Conservation (phyloP, 2,113 vertebrate species). For the Excalfactoria chinensis region DNA sequence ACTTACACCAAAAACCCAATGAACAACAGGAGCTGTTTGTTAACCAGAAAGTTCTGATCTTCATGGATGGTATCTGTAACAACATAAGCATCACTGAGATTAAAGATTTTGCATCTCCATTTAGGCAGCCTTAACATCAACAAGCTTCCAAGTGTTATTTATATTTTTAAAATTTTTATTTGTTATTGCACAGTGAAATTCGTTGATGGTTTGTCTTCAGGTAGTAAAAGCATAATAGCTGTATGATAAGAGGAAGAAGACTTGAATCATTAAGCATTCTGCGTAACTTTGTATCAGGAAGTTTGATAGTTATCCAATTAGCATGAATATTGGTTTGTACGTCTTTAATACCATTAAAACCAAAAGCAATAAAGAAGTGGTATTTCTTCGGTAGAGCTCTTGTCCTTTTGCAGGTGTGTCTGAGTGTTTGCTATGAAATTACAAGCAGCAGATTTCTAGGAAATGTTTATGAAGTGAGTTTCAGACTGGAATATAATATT, state of each 20-base stretch:
- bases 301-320: background rate
- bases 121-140: background rate
- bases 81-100: background rate
- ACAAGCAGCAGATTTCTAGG: background rate
- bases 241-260: background rate
- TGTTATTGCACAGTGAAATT: background rate
- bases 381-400: background rate
- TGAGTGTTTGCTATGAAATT: background rate
- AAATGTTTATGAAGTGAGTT: background rate
- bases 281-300: background rate
- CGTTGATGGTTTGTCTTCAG: background rate
- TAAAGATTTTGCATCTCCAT: background rate
- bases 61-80: background rate
- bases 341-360: background rate
- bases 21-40: background rate
- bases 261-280: background rate
- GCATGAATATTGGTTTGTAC: accelerated
- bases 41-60: background rate
- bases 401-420: background rate
- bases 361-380: background rate
- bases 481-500: background rate
- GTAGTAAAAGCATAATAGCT: background rate
- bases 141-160: background rate
- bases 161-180: constrained; percentile 20
- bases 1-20: background rate